phyloP scores from a whole-genome alignment of 1,140 invertebrate species.

The Penaeus vannamei region DNA sequence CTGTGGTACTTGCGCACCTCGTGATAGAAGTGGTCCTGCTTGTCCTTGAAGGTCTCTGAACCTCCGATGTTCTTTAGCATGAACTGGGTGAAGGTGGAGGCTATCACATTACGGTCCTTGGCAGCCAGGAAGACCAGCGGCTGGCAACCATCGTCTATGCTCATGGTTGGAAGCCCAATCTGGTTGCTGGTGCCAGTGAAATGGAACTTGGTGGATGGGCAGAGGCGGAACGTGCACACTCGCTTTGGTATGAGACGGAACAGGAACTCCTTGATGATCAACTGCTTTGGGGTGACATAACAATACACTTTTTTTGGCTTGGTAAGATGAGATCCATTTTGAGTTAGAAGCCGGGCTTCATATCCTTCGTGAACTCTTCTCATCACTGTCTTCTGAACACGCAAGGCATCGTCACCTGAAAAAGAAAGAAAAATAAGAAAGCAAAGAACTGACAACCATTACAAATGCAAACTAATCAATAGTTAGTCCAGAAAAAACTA shows the following conservation, averaged over 20 bases:
- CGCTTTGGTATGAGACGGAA: slow-evolving; percentile 93
- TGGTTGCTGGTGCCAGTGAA: slow-evolving; percentile 69
- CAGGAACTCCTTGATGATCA: slow-evolving; percentile 93
- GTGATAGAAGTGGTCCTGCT: slow-evolving; percentile 95
- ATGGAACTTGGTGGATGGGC: slow-evolving; percentile 76
- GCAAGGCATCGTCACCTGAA: slow-evolving; percentile 83
- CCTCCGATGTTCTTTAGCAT: slow-evolving; percentile 95
- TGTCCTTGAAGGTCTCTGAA: slow-evolving; percentile 95
- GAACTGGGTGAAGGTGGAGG: slow-evolving; percentile 92
- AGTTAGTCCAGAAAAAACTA: neutral
- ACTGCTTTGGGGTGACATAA: slow-evolving; percentile 89
- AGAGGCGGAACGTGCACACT: slow-evolving; percentile 91
- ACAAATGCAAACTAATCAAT: neutral
- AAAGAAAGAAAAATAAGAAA: slow-evolving; percentile 54
- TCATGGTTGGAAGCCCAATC: slow-evolving; percentile 77
- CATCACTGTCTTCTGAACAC: slow-evolving; percentile 87
- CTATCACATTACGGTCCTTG: slow-evolving; percentile 89
- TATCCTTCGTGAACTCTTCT: slow-evolving; percentile 78
- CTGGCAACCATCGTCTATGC: slow-evolving; percentile 92
- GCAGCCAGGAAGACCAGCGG: slow-evolving; percentile 86
- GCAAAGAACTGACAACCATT: slow-evolving; percentile 21
- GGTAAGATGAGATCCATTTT: slow-evolving; percentile 79
- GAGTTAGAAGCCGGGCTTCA: slow-evolving; percentile 88
- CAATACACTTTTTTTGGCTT: slow-evolving; percentile 90
- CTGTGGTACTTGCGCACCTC: slow-evolving; percentile 91